phyloP scores from a whole-genome alignment of 1,140 invertebrate genomes.

The Macrosteles quadrilineatus region DNA sequence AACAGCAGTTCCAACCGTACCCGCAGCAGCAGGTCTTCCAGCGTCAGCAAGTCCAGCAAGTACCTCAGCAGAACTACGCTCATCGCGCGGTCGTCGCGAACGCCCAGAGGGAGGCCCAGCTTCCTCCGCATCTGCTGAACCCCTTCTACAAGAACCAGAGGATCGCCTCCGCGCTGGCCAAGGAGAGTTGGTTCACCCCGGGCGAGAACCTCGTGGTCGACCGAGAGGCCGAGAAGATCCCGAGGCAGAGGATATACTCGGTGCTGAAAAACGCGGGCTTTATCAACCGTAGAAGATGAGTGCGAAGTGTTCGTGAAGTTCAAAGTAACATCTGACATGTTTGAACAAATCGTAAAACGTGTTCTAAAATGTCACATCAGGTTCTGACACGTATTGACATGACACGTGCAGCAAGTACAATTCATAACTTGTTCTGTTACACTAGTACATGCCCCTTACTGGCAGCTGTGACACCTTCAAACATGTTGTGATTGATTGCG shows the following conservation, averaged over 20 bases:
- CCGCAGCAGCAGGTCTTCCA: neutral
- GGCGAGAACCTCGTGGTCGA: conserved; percentile 59
- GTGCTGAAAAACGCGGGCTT: conserved; percentile 71
- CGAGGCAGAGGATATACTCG: conserved; percentile 69
- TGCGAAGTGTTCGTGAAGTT: neutral
- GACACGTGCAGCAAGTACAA: no score
- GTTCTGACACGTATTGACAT: no score
- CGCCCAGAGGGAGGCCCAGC: conserved; percentile 57
- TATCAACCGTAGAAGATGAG: conserved; percentile 42
- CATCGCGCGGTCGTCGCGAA: conserved; percentile 63
- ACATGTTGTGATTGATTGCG: no score
- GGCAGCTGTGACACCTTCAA: no score
- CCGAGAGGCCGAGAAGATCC: conserved; percentile 76
- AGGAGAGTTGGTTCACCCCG: conserved; percentile 67
- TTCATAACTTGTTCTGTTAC: no score
- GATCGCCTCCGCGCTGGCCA: conserved; percentile 67
- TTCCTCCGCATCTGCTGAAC: conserved; percentile 64
- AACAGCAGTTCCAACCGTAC: neutral
- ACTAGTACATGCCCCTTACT: no score
- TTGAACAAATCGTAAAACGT: no score
- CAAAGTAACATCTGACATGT: neutral
- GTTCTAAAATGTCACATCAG: no score
- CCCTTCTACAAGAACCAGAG: conserved; percentile 75
- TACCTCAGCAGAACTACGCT: conserved; percentile 36
- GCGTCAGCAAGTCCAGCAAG: neutral